Evolutionary conservation across 2,797 vertebrate species (phyloP).

Genomic region (Clarias platycephalus): DNA sequence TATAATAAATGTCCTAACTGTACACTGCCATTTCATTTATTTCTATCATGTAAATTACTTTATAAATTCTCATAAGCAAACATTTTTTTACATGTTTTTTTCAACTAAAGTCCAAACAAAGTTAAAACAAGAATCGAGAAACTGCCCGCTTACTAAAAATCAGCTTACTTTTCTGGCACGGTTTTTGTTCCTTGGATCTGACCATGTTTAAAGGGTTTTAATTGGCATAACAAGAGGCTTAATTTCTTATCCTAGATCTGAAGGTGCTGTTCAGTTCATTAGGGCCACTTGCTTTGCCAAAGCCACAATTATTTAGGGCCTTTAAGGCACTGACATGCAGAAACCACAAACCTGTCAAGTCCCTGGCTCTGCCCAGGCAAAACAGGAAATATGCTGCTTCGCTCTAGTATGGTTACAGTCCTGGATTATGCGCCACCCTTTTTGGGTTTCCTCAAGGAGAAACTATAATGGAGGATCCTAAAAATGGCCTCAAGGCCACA

Average conservation of each 20-base stretch:
- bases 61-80: background rate
- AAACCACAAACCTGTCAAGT: constrained; percentile 32
- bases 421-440: constrained; percentile 27
- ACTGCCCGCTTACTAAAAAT: background rate
- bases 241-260: constrained; percentile 19
- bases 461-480: constrained; percentile 25
- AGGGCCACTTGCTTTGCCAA: constrained; percentile 17
- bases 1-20: background rate
- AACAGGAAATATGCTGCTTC: constrained; percentile 34
- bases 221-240: background rate
- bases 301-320: constrained; percentile 16
- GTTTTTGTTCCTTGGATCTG: background rate
- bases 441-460: constrained; percentile 35
- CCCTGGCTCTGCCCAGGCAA: constrained; percentile 17
- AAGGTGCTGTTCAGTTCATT: constrained; percentile 25
- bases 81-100: background rate
- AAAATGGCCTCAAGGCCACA: constrained; percentile 38
- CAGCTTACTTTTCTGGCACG: constrained; percentile 5
- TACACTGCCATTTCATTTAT: background rate
- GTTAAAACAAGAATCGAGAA: background rate
- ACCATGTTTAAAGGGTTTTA: constrained; percentile 9
- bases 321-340: constrained; percentile 31
- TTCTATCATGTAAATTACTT: background rate
- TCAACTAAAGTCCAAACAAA: background rate
- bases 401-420: constrained; percentile 17